phyloP scores from a whole-genome alignment of 2,113 vertebrate species.

The Lipophrys pholis region DNA sequence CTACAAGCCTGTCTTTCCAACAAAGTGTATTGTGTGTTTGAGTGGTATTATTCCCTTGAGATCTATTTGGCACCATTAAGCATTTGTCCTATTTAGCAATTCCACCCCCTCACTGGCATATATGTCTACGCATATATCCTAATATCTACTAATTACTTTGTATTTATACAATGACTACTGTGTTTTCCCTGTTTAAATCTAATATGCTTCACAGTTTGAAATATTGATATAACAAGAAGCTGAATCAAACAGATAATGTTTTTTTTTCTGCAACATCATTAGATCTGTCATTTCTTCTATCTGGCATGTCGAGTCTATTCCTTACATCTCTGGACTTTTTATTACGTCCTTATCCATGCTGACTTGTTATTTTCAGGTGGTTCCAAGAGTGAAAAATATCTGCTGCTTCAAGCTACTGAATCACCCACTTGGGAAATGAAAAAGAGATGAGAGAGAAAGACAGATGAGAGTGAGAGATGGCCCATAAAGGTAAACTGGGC shows the following conservation, averaged over 20 bases:
- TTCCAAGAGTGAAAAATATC: constrained; percentile 73
- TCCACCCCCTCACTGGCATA: constrained; percentile 50
- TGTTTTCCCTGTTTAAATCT: not conserved
- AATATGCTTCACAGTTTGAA: constrained; percentile 21
- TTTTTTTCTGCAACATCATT: constrained; percentile 17
- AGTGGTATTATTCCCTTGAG: constrained; percentile 51
- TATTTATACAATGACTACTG: constrained; percentile 24
- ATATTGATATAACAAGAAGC: constrained; percentile 7
- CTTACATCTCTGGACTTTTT: constrained; percentile 12
- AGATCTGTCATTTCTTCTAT: constrained; percentile 44
- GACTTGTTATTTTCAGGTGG: constrained; percentile 73
- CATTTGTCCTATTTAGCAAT: constrained; percentile 42
- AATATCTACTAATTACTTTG: constrained; percentile 55
- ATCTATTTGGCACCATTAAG: constrained; percentile 60
- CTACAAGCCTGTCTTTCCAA: constrained; percentile 17
- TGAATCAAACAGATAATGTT: constrained; percentile 12
- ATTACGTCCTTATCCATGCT: constrained; percentile 51
- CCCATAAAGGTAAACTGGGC: constrained; percentile 81
- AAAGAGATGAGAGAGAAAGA: constrained; percentile 69
- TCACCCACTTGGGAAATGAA: constrained; percentile 82
- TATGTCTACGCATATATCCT: constrained; percentile 29
- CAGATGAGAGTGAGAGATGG: constrained; percentile 71
- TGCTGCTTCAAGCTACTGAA: constrained; percentile 71
- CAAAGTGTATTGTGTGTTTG: constrained; percentile 34
- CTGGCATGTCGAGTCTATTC: constrained; percentile 5